Evolutionary conservation across 1,140 invertebrate genomes (phyloP).

Genomic region (Rhagoletis zephyria): DNA sequence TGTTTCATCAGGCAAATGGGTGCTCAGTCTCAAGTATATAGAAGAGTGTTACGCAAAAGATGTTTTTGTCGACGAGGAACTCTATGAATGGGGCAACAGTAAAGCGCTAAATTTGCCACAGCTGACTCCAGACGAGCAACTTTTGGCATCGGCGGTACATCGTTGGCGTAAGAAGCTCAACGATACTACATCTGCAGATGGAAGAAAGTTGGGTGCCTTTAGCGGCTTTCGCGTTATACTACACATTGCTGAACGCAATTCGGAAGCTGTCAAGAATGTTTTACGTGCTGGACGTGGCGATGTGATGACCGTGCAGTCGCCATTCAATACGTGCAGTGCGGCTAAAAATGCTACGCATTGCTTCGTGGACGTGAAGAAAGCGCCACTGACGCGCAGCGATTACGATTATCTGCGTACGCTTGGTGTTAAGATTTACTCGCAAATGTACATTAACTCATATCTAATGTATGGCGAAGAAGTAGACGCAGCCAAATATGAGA

Average conservation of each 20-base stretch:
- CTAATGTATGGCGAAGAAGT: conserved; percentile 66
- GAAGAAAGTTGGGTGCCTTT: conserved; percentile 75
- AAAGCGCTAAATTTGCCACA: conserved; percentile 74
- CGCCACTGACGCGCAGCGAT: conserved; percentile 60
- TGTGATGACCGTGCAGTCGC: conserved; percentile 75
- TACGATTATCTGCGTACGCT: conserved; percentile 58
- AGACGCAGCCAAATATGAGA: conserved; percentile 57
- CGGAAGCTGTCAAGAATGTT: conserved; percentile 79
- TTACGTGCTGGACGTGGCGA: conserved; percentile 82
- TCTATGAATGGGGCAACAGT: conserved; percentile 85
- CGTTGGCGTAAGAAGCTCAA: conserved; percentile 78
- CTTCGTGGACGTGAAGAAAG: conserved; percentile 66
- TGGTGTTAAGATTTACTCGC: conserved; percentile 63
- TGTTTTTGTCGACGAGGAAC: conserved; percentile 84
- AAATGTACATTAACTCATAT: conserved; percentile 68
- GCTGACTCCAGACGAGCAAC: conserved; percentile 73
- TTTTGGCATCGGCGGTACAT: conserved; percentile 77
- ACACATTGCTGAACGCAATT: conserved; percentile 78
- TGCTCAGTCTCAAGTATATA: conserved; percentile 85
- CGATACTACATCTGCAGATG: conserved; percentile 61
- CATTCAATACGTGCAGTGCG: conserved; percentile 59
- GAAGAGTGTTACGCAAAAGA: conserved; percentile 78
- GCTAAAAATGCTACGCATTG: conserved; percentile 64
- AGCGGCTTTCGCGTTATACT: conserved; percentile 80
- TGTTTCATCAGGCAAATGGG: conserved; percentile 90